Evolutionary conservation across 2,888 invertebrate species (phyloP).

Genomic region (Stomorhina lunata): DNA sequence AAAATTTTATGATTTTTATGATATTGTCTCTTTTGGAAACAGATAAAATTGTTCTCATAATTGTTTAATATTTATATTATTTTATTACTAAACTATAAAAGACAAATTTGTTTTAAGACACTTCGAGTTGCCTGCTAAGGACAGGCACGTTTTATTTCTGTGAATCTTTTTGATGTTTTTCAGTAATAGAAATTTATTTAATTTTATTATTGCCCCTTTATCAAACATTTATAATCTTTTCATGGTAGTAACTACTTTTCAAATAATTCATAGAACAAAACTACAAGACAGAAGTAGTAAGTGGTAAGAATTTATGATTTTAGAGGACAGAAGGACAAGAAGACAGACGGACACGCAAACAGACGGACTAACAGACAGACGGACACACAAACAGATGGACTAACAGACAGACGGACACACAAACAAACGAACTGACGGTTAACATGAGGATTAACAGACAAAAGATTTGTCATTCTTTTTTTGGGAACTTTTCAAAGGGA

Average conservation of each 20-base stretch:
- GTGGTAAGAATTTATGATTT: too few relatives aligned
- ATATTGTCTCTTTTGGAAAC: not conserved
- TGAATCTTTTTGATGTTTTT: not conserved
- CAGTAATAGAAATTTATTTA: not conserved
- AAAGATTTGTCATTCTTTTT: too few relatives aligned
- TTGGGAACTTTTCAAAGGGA: too few relatives aligned
- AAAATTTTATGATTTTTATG: constrained; percentile 7
- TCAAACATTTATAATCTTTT: constrained; percentile 40
- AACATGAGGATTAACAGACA: too few relatives aligned
- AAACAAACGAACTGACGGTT: too few relatives aligned
- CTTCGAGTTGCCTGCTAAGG: constrained; percentile 31
- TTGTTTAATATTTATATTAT: constrained; percentile 14
- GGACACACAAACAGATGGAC: too few relatives aligned
- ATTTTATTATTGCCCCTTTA: constrained; percentile 36
- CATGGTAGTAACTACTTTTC: constrained; percentile 40
- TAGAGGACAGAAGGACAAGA: too few relatives aligned
- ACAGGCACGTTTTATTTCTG: not conserved
- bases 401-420: too few relatives aligned
- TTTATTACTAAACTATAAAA: not conserved
- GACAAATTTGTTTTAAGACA: not conserved
- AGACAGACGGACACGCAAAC: too few relatives aligned
- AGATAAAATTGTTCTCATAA: constrained; percentile 23
- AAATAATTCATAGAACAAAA: constrained; percentile 22
- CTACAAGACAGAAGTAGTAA: too few relatives aligned
- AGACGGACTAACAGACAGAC: too few relatives aligned